Percentiles rank a stretch among this genome's conserved stretches.
phyloP scores from a whole-genome alignment of 2,888 invertebrate species.

The Aleiodes alternator region DNA sequence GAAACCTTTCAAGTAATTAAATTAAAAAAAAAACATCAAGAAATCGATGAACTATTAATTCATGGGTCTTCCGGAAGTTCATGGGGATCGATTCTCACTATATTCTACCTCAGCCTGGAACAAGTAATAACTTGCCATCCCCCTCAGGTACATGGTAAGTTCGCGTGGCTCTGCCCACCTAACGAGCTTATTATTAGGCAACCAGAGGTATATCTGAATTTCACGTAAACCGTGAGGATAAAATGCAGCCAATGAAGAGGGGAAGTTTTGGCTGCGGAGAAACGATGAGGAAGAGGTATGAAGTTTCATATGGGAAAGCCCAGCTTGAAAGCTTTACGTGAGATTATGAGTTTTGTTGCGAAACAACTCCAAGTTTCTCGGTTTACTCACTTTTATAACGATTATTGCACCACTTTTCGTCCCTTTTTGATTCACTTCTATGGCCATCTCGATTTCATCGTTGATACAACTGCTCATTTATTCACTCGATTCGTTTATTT shows the following conservation, averaged over 20 bases:
- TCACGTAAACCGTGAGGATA: conserved; percentile 61
- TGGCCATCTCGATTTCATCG: conserved; percentile 19
- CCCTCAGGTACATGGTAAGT: conserved; percentile 38
- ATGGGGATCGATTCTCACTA: conserved; percentile 14
- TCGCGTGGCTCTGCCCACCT: conserved; percentile 54
- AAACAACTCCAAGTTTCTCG: conserved; percentile 65
- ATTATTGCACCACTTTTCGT: conserved; percentile 61
- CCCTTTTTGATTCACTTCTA: conserved; percentile 27
- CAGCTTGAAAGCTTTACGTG: conserved; percentile 70
- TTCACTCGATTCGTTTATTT: not conserved
- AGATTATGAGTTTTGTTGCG: conserved; percentile 74
- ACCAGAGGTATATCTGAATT: conserved; percentile 64
- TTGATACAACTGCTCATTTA: conserved; percentile 4
- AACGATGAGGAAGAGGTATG: conserved; percentile 41
- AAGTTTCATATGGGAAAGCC: conserved; percentile 70
- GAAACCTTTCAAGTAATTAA: not conserved
- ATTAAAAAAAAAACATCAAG: not conserved
- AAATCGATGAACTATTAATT: conserved; percentile 4
- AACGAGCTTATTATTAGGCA: conserved; percentile 67
- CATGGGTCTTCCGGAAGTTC: conserved; percentile 10
- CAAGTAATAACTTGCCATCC: conserved; percentile 7
- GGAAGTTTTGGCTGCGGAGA: conserved; percentile 31
- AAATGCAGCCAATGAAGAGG: conserved; percentile 28
- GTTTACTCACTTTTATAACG: conserved; percentile 68
- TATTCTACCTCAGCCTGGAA: not conserved